Evolutionary conservation across 53 echinoderm and acorn worm species (phyloP), one percentile per base, ranked within the genome.

Genomic region (Crossaster papposus): DNA sequence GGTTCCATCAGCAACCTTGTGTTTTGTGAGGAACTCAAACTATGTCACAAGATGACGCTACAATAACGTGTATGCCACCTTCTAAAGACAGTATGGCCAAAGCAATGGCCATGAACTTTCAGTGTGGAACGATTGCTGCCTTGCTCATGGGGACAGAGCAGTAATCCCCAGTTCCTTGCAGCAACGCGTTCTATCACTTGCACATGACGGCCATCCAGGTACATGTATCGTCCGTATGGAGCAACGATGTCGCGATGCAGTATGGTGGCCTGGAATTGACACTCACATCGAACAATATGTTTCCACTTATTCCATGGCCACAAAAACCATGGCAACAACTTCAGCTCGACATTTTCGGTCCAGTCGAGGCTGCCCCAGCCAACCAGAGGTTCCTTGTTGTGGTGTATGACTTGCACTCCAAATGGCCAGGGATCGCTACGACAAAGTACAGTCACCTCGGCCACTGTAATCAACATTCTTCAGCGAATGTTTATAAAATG

Each of bases 271-370:
- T 1, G 79, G 51, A 55, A 79, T 89, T 38, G 89, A 89, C 70
- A 36, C 64, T 28, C 68, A 35, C 65, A 52, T 89, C 32, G 89
- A 89, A 65, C 35, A 89, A 15, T 79, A 32, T 37, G 70, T 89
- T n/a, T 28, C 30, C n/a, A 63, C 38, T 89, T 2, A 89, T 89
- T 23, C 72, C 81, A 70, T 89, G 89, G 80, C 81, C 73, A n/a
- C 89, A 77, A 53, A 62, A 83, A 90, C 90, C 77, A 50, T 90
- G 63, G 81, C 78, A 91, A 44, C 85, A 90, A 51, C 81, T 93
- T 14, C 93, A 91, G 73, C 50, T 93, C 12, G 91, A 91, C 79
- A 91, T 91, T 55, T 83, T 93, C 58, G 93, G 91, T 15, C 83
- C 91, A 79, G 72, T 93, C 15, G 77, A 83, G 12, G 83, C 91